Evolutionary conservation across 2,113 vertebrate genomes (phyloP).

Genomic region (Otocyon megalotis): DNA sequence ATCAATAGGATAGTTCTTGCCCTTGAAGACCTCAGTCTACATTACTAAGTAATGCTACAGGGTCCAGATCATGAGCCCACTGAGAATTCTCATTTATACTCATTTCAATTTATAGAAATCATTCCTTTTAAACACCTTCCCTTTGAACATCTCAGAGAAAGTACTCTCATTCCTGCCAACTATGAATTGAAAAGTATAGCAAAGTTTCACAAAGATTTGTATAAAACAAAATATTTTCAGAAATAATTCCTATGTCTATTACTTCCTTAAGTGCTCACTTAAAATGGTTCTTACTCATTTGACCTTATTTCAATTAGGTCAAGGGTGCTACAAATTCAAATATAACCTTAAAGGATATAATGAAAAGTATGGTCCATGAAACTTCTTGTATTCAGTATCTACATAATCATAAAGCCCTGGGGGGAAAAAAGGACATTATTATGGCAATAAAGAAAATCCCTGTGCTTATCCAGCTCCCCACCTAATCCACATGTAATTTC

Average conservation of each 20-base stretch:
- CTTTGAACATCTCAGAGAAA: conserved; percentile 37
- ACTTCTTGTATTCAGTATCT: neutral
- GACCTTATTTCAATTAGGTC: conserved; percentile 36
- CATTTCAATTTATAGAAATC: neutral
- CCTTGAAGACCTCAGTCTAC: neutral
- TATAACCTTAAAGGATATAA: conserved; percentile 10
- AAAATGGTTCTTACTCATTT: conserved; percentile 13
- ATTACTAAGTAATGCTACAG: neutral
- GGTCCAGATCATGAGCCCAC: neutral
- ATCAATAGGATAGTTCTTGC: neutral
- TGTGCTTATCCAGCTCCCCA: neutral
- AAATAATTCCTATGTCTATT: neutral
- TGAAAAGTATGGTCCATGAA: neutral
- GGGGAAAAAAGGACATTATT: neutral
- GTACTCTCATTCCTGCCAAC: neutral
- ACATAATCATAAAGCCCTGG: neutral
- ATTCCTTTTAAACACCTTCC: neutral
- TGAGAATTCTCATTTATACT: neutral
- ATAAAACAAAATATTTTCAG: neutral
- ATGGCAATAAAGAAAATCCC: neutral
- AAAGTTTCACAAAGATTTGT: neutral
- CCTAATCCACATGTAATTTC: conserved; percentile 15
- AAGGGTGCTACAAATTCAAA: conserved; percentile 31
- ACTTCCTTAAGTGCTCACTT: neutral
- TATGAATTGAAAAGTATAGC: neutral